A percentile compares a stretch with the other conserved stretches of the same genome.
Evolutionary conservation across 64 coral and sea anemone species (phyloP).

Genomic region (Montipora capricornis): DNA sequence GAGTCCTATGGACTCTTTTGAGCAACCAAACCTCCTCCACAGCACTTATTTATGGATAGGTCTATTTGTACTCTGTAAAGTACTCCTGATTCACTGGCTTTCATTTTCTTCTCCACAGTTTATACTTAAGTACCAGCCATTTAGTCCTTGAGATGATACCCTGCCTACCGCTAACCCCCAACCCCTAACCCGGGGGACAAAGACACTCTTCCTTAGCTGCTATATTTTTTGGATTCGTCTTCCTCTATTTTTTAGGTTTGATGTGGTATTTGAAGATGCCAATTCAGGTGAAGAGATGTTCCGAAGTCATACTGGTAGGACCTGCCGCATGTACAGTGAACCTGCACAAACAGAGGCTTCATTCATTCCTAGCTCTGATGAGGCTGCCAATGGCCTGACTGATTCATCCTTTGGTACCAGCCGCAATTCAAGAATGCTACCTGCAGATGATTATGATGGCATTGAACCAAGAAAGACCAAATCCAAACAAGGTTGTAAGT

Average conservation of each 20-base stretch:
- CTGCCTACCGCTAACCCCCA: too few relatives aligned
- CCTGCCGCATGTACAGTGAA: conserved; percentile 43
- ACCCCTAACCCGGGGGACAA: too few relatives aligned
- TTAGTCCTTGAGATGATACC: too few relatives aligned
- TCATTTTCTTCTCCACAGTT: too few relatives aligned
- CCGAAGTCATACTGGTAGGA: conserved; percentile 63
- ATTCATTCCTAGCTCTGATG: neutral
- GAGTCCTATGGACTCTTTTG: too few relatives aligned
- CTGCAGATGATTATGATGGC: neutral
- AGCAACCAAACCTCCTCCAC: too few relatives aligned
- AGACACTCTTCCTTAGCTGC: neutral
- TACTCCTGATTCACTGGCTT: too few relatives aligned
- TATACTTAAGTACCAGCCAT: too few relatives aligned
- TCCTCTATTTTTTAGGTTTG: conserved; percentile 34
- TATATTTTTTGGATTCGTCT: neutral
- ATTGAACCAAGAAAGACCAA: conserved; percentile 1
- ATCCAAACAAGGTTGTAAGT: conserved; percentile 8
- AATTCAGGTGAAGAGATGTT: conserved; percentile 80
- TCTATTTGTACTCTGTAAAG: too few relatives aligned
- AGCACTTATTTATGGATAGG: too few relatives aligned
- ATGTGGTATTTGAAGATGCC: conserved; percentile 90
- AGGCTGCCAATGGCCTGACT: neutral
- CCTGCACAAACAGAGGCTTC: conserved; percentile 10
- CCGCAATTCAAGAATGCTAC: neutral
- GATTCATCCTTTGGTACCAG: neutral